Percentiles rank a stretch among this genome's conserved stretches.
Conservation (phyloP, 2,888 invertebrate species). For the Andrena marginata region DNA sequence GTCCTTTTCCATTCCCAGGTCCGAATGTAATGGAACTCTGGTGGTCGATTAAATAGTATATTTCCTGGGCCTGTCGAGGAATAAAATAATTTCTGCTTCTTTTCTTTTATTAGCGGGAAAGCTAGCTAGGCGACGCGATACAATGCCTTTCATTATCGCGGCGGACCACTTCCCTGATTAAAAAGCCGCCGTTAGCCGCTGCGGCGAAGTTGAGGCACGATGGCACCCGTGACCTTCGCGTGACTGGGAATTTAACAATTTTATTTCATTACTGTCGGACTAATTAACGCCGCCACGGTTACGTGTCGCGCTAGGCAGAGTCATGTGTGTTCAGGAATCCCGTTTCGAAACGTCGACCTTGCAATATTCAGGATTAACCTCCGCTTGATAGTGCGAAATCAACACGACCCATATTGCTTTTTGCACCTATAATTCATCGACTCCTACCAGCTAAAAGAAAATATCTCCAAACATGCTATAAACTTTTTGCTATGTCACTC, state of each 20-base stretch:
- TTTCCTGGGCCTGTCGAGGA: not conserved
- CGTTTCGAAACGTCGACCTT: slow-evolving; percentile 20
- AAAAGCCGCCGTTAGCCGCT: slow-evolving; percentile 62
- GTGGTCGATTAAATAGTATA: not conserved
- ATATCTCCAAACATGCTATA: too few relatives aligned
- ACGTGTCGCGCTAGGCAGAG: not conserved
- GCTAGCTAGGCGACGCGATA: slow-evolving; percentile 10
- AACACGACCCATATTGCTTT: not conserved
- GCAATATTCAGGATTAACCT: not conserved
- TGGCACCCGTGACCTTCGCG: slow-evolving; percentile 77
- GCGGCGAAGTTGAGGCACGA: slow-evolving; percentile 57
- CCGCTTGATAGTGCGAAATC: not conserved
- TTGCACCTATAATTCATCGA: not conserved
- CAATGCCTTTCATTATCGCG: slow-evolving; percentile 65
- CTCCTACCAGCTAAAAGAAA: too few relatives aligned
- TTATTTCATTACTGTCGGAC: slow-evolving; percentile 59
- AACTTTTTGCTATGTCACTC: too few relatives aligned
- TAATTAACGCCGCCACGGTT: slow-evolving; percentile 55
- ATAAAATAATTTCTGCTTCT: slow-evolving; percentile 2
- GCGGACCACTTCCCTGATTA: slow-evolving; percentile 79
- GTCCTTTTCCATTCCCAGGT: not conserved
- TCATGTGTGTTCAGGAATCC: not conserved
- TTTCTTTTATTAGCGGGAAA: not conserved
- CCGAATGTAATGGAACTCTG: not conserved
- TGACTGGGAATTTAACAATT: slow-evolving; percentile 74